Base-by-base conservation (phyloP, 2,113 vertebrate species). In the Aptenodytes forsteri region DNA sequence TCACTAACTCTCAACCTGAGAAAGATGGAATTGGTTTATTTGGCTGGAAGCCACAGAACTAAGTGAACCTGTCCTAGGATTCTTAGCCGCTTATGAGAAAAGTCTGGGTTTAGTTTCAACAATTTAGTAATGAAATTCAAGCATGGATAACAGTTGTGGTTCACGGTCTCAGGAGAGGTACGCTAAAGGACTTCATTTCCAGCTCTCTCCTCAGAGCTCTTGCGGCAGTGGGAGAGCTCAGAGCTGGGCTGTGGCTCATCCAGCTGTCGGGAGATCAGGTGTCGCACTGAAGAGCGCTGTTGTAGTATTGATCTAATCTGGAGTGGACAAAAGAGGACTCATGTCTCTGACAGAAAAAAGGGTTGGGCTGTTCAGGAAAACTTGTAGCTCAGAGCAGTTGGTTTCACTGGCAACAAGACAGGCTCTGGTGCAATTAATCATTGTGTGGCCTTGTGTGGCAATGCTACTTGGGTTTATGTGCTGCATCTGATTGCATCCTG, bases 61-160 rank as follows among this genome's bases (percentile, higher is more conserved):
- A 76, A 75, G 56, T 87, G 85, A 86, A 83, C 26, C 81, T 96
- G 88, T 93, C 71, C 46, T 11, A 87, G 88, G 71, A 88, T 83
- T 95, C 80, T 76, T 67, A 90, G 66, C 79, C 87, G 64, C 66
- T 95, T 89, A 62, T 10, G 90, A 56, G 49, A 40, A 89, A 91
- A 87, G 69, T 61, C 65, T 94, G 87, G 59, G 27, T 95, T 97
- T 93, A 55, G 64, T 97, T 97, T 96, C 83, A 96, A 20, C 40
- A 56, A 67, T 94, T 95, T 11, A 94, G 69, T 54, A 65, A 50
- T 83, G 91, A 91, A 96, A 94, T 88, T 82, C 65, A 96, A 12
- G 88, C 55, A 22, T 1, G 18, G 27, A 7, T 82, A 61, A 32
- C 65, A 66, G 44, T 82, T 96, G 87, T 47, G 55, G 67, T 67